phyloP scores from a whole-genome alignment of 2,797 vertebrate species.

The Dendrocincla tyrannina region DNA sequence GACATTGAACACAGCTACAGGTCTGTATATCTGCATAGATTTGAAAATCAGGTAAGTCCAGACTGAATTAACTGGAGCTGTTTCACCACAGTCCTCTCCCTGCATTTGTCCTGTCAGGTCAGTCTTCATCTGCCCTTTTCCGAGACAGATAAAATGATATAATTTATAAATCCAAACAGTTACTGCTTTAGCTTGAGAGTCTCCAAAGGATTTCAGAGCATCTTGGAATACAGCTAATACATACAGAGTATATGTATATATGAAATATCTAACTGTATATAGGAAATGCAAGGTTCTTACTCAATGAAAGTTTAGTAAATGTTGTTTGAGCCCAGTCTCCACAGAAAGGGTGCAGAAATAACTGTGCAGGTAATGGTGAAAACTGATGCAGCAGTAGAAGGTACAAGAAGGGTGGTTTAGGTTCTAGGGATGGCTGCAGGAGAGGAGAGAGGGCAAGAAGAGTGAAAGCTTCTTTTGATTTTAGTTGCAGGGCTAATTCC shows the following conservation, averaged over 20 bases:
- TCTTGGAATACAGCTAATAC: not conserved
- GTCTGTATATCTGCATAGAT: not conserved
- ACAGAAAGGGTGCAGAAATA: not conserved
- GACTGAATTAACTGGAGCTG: not conserved
- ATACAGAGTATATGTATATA: not conserved
- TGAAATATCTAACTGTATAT: not conserved
- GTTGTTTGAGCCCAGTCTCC: not conserved
- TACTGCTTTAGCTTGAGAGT: not conserved
- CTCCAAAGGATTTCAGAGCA: not conserved
- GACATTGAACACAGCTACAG: not conserved
- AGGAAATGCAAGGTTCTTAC: not conserved
- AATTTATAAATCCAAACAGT: not conserved
- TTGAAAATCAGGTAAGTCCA: not conserved
- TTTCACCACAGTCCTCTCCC: not conserved
- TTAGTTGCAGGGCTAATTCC: rapidly evolving
- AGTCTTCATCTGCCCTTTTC: not conserved
- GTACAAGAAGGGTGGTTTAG: not conserved
- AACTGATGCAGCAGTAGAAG: not conserved
- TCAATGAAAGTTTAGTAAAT: conserved; percentile 1
- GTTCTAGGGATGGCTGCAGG: not conserved
- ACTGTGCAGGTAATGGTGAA: not conserved
- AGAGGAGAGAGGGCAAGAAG: not conserved
- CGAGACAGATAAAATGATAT: not conserved
- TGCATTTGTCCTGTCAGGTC: not conserved
- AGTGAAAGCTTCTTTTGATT: not conserved